Conservation (phyloP, 2,888 invertebrate species). For the Tipula confusa region DNA sequence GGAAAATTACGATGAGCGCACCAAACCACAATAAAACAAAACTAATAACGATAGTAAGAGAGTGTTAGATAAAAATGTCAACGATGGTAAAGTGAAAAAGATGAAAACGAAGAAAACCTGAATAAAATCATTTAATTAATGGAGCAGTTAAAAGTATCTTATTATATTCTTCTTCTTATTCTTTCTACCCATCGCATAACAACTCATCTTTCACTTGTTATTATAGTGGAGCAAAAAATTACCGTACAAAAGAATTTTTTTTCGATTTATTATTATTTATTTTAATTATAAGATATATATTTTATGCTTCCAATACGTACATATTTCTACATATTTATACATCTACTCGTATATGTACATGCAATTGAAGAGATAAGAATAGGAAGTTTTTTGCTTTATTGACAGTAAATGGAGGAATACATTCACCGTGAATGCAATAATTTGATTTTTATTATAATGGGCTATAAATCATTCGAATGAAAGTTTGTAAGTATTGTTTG, state of each 20-base stretch:
- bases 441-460: too few relatives aligned
- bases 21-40: background rate
- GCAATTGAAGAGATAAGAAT: background rate
- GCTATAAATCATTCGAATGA: too few relatives aligned
- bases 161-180: background rate
- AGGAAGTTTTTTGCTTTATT: background rate
- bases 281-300: background rate
- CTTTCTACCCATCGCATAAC: background rate
- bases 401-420: background rate
- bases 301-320: background rate
- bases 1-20: background rate
- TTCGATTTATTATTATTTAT: background rate
- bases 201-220: background rate
- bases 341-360: background rate
- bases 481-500: too few relatives aligned
- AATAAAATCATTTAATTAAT: slow-evolving; percentile 25
- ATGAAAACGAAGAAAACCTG: background rate
- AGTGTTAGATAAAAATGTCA: too few relatives aligned
- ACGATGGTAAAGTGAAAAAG: background rate
- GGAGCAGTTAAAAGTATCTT: background rate
- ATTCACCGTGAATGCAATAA: too few relatives aligned
- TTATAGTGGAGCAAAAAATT: background rate
- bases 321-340: background rate
- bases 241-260: background rate
- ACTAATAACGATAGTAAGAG: too few relatives aligned